phyloP scores from a whole-genome alignment of 2,888 invertebrate species.

The Drosophila sordidula region DNA sequence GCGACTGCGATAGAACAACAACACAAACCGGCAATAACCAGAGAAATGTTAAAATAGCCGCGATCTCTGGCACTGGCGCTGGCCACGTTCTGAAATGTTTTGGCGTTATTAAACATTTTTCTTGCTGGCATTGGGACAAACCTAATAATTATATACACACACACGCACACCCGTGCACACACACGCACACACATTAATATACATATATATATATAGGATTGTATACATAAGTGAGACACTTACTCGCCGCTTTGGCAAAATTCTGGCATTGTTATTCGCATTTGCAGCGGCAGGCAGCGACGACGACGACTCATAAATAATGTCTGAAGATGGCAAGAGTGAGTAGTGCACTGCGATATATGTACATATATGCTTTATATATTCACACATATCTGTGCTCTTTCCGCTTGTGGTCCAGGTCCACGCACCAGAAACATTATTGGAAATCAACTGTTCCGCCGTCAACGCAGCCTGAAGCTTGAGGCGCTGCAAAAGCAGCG shows the following conservation, averaged over 20 bases:
- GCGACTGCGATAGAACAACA: constrained; percentile 30
- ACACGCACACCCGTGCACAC: constrained; percentile 16
- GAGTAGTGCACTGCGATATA: constrained; percentile 35
- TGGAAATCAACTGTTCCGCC: constrained; percentile 82
- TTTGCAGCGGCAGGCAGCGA: constrained; percentile 48
- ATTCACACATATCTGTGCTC: not conserved
- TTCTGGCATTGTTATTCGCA: constrained; percentile 60
- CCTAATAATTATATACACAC: constrained; percentile 45
- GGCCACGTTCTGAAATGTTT: constrained; percentile 59
- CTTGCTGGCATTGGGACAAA: constrained; percentile 42
- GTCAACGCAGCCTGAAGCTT: constrained; percentile 81
- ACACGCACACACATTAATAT: not conserved
- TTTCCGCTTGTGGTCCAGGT: constrained; percentile 41
- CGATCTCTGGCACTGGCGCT: constrained; percentile 37
- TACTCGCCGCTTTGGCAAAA: constrained; percentile 44
- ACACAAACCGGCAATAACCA: constrained; percentile 71
- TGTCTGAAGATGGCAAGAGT: constrained; percentile 76
- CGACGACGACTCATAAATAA: constrained; percentile 62
- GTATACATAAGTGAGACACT: constrained; percentile 33
- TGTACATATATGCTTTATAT: not conserved
- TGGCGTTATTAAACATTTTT: constrained; percentile 73
- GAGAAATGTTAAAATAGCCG: constrained; percentile 65
- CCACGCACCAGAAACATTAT: constrained; percentile 81
- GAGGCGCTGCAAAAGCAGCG: constrained; percentile 70
- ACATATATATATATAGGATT: not conserved